Base-by-base conservation (phyloP, 1,140 invertebrate genomes). In the Ceratosolen fusciceps region DNA sequence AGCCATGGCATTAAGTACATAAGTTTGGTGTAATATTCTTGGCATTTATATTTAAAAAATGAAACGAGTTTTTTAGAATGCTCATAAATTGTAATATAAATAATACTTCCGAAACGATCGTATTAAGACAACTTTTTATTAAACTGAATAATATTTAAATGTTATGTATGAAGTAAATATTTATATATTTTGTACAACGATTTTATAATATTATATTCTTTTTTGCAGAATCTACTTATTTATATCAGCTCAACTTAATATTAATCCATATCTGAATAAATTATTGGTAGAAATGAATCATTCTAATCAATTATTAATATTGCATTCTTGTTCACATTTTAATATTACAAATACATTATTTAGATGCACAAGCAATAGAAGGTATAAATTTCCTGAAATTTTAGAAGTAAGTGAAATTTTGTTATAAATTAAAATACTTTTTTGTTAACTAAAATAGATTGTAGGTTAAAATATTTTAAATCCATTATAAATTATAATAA, bases 331-430 rank as follows among this genome's bases (percentile, higher is more conserved):
- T 58, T 37, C 31, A 37, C 19, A 14, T 21, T 56, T 24, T 5
- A 73, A 73, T 24, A 54, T 26, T 2, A 71, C 68, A n/a, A 31
- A 58, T 39, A 24, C n/a, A 26, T 70, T 47, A 47, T 14, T 70
- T 31, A 49, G 71, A 34, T 73, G 71, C 16, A 24, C 24, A 14
- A 24, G 37, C 19, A 5, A 24, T 39, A 73, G 5, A 14, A 56
- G 2, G 24, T 58, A 39, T 73, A 73, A 73, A 37, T 73, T 56
- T 73, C 71, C 71, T 56, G 71, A 73, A 24, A 73, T 73, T 56
- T 56, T 73, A 56, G 49, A 73, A 58, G 71, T 73, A 58, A 56
- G 71, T 58, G 2, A 14, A 73, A 34, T 71, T 2, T 43, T 68
- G 4, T 39, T 29, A 14, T 62, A 2, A 31, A 26, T 26, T 1